Evolutionary conservation across 2,888 invertebrate genomes (phyloP).

Genomic region (Dasypogon diadema): DNA sequence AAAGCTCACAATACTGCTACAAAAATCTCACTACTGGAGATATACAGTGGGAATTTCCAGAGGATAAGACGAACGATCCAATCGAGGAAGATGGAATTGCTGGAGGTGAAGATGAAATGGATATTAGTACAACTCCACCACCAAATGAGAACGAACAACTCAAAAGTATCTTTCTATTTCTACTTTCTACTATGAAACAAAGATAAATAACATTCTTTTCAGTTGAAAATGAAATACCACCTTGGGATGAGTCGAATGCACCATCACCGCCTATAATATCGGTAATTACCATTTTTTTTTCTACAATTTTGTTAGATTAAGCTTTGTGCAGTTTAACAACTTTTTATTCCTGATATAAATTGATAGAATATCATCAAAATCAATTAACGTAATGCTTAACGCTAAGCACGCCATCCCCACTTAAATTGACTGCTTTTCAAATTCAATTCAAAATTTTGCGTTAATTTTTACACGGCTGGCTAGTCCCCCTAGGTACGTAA

Average conservation of each 20-base stretch:
- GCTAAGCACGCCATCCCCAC: too few relatives aligned
- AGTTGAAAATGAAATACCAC: slow-evolving; percentile 10
- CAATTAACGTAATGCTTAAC: too few relatives aligned
- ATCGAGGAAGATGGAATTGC: slow-evolving; percentile 1
- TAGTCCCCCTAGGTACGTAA: too few relatives aligned
- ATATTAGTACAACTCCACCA: slow-evolving; percentile 73
- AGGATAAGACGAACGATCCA: slow-evolving; percentile 64
- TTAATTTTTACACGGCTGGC: too few relatives aligned
- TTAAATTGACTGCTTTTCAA: too few relatives aligned
- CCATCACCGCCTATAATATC: slow-evolving; percentile 59
- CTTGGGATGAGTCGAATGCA: slow-evolving; percentile 53
- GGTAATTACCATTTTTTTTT: slow-evolving; percentile 50
- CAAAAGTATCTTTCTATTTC: slow-evolving; percentile 31
- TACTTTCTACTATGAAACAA: too few relatives aligned
- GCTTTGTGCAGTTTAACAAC: too few relatives aligned
- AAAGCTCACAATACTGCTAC: slow-evolving; percentile 78
- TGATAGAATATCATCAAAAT: too few relatives aligned
- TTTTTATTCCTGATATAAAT: too few relatives aligned
- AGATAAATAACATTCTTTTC: background rate
- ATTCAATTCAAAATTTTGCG: too few relatives aligned
- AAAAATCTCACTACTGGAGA: slow-evolving; percentile 72
- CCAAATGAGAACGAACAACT: slow-evolving; percentile 64
- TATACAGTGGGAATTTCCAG: slow-evolving; percentile 76
- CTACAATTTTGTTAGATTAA: too few relatives aligned
- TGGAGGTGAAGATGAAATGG: slow-evolving; percentile 71